A percentile compares a stretch with the other conserved stretches of the same genome.
Conservation (phyloP, 2,888 invertebrate genomes). For the Belgica antarctica region DNA sequence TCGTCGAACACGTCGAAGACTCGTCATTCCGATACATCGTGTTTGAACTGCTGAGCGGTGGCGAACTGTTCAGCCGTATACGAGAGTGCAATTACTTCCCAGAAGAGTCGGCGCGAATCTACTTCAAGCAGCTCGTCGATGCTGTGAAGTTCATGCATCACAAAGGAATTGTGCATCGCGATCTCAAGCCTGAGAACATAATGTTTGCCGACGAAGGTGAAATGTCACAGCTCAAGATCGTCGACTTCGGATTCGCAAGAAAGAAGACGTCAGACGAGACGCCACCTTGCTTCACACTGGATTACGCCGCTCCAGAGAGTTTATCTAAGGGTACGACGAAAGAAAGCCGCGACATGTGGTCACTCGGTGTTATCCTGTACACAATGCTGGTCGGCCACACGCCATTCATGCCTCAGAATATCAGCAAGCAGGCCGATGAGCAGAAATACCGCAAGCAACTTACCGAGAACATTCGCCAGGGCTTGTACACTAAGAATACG, state of each 20-base stretch:
- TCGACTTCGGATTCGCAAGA: conserved; percentile 96
- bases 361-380: conserved; percentile 84
- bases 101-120: conserved; percentile 74
- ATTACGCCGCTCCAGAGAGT: conserved; percentile 88
- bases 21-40: conserved; percentile 87
- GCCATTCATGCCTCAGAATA: conserved; percentile 62
- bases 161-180: conserved; percentile 83
- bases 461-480: conserved; percentile 42
- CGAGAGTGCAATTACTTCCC: conserved; percentile 66
- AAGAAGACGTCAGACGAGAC: conserved; percentile 54
- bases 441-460: not conserved
- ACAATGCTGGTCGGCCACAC: conserved; percentile 76
- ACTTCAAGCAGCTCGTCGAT: conserved; percentile 77
- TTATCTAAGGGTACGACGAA: conserved; percentile 67
- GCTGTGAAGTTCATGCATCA: conserved; percentile 85
- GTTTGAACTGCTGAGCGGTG: conserved; percentile 79
- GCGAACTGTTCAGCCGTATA: conserved; percentile 73
- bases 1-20: conserved; percentile 82
- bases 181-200: conserved; percentile 73
- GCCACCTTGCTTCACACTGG: conserved; percentile 86
- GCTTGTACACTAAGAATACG: no score
- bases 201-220: not conserved
- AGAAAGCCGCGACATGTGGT: conserved; percentile 94
- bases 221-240: conserved; percentile 57
- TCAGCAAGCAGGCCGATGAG: conserved; percentile 15